Evolutionary conservation across 1,140 invertebrate genomes (phyloP), one percentile per base, ranked within the genome.

Genomic region (Micrasema longulum): DNA sequence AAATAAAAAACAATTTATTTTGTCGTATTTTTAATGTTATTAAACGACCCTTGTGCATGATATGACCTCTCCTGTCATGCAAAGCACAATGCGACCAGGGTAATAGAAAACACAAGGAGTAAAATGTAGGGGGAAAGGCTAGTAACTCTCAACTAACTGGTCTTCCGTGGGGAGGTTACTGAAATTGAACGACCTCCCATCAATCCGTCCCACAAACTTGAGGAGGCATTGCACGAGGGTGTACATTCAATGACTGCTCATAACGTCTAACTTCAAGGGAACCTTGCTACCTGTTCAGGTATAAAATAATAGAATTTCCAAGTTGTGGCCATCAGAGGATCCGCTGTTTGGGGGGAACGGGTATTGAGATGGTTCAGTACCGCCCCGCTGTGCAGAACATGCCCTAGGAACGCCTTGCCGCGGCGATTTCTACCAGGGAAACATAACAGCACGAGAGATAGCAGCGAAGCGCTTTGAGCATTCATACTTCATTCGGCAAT

Each of bases 401-500:
- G 74, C 74, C 74, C 74, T 71, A 76, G 74, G 67, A 76, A 76
- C 74, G 74, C 74, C 74, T 76, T 71, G 68, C 67, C 71, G 36
- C 63, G 55, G 55, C 74, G 23, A 63, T 48, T 53, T 47, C 11
- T 55, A 71, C 52, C 71, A 73, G 74, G 73, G 26, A 14, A 16
- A 26, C 65, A 73, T 11, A 35, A 20, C 5, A 22, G 26, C n/a
- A 6, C 7, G 57, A 16, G 64, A 66, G 64, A 26, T 31, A 53
- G 45, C 48, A 16, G 16, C 47, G 47, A n/a, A 20, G 16, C 11
- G 18, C 10, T 22, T 48, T 18, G 2, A 45, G 1, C 11, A n/a
- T 43, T 1, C n/a, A 6, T 20, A 16, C 9, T 45, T 11, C 47
- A 1, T 20, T 20, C 4, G 47, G 7, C 16, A 11, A 10, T 16